Conservation (phyloP, 2,888 invertebrate species). For the Agrochola circellaris region DNA sequence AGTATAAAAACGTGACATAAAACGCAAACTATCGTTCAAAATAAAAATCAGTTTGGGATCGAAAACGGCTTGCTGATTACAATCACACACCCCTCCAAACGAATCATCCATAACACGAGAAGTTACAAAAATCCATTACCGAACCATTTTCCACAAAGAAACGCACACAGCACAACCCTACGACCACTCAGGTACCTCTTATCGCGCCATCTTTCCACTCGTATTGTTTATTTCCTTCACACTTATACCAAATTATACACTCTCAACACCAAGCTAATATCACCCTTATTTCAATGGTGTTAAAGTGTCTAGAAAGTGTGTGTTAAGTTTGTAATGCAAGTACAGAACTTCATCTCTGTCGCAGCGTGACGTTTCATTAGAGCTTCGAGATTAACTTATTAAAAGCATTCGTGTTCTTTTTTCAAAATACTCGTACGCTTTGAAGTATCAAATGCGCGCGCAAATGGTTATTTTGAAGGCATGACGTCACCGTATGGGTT, state of each 20-base stretch:
- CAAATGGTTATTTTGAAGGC: constrained; percentile 53
- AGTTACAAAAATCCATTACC: constrained; percentile 58
- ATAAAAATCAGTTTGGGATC: constrained; percentile 20
- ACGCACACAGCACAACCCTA: constrained; percentile 71
- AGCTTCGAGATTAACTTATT: constrained; percentile 85
- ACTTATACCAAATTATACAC: constrained; percentile 63
- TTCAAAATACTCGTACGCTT: constrained; percentile 62
- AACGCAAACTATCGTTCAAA: constrained; percentile 32
- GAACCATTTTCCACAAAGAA: constrained; percentile 51
- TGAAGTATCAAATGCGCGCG: constrained; percentile 63
- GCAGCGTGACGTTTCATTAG: constrained; percentile 84
- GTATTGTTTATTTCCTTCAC: constrained; percentile 81
- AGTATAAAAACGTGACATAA: constrained; percentile 26
- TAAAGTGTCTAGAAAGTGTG: constrained; percentile 26
- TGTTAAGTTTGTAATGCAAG: constrained; percentile 52
- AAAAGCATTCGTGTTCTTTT: constrained; percentile 72
- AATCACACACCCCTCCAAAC: constrained; percentile 44
- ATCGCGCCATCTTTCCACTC: constrained; percentile 81
- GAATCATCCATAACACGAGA: constrained; percentile 47
- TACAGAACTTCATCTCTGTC: constrained; percentile 75
- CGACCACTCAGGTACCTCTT: constrained; percentile 78
- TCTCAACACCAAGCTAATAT: constrained; percentile 20
- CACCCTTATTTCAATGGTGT: background rate
- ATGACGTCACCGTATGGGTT: constrained; percentile 58
- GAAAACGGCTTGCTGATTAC: constrained; percentile 42